These are phyloP conservation scores for Cordilura impudica DNA, from an alignment of 2,888 invertebrate species.

Conservation along the genomic window DNA sequence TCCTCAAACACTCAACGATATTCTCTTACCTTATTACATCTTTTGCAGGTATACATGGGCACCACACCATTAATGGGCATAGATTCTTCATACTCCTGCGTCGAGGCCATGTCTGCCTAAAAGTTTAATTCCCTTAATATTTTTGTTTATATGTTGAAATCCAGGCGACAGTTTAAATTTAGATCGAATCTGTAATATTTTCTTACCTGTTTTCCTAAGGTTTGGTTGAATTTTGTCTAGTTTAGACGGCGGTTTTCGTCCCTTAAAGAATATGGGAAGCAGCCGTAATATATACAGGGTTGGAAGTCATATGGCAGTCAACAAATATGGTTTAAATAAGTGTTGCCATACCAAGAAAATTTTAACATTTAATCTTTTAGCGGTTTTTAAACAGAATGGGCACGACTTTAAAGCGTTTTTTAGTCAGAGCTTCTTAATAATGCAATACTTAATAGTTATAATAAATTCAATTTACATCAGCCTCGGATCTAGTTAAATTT, in stretches of 20 bases:
- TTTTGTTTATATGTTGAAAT: background rate
- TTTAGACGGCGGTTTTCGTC: slow-evolving; percentile 48
- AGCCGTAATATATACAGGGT: slow-evolving; percentile 45
- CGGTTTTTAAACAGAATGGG: too few species aligned
- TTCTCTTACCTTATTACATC: slow-evolving; percentile 64
- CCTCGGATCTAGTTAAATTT: too few species aligned
- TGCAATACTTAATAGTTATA: too few species aligned
- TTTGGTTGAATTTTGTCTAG: background rate
- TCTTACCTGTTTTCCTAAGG: slow-evolving; percentile 9
- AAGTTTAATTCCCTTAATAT: background rate
- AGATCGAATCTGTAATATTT: background rate
- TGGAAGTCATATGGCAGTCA: slow-evolving; percentile 60
- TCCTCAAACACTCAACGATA: background rate
- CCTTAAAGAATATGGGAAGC: slow-evolving; percentile 45
- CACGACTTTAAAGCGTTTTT: too few species aligned
- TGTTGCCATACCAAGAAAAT: slow-evolving; percentile 14
- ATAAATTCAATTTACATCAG: too few species aligned
- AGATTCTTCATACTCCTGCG: slow-evolving; percentile 60
- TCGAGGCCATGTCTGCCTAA: slow-evolving; percentile 53
- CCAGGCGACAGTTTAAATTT: background rate
- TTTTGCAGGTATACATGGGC: slow-evolving; percentile 65
- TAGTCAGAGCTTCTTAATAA: too few species aligned
- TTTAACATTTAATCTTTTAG: too few species aligned
- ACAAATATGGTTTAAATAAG: slow-evolving; percentile 42
- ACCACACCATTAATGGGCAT: slow-evolving; percentile 46